These are phyloP conservation scores for Sylvia borin DNA, from an alignment of 2,797 vertebrate genomes.

Conservation along the genomic window DNA sequence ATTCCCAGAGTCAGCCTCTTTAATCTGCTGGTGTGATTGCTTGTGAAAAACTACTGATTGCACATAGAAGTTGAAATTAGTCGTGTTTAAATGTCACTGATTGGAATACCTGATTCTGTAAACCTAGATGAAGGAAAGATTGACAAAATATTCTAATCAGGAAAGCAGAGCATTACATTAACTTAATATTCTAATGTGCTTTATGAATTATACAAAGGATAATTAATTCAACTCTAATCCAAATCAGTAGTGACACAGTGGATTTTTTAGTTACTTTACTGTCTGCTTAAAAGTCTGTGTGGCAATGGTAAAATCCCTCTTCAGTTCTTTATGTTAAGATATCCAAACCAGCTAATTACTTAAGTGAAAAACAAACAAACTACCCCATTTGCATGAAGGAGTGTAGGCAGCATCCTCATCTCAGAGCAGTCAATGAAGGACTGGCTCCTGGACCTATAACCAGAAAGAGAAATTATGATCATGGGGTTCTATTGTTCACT, in stretches of 20 bases:
- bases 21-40: background rate
- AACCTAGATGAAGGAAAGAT: conserved; percentile 14
- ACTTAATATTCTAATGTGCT: conserved; percentile 38
- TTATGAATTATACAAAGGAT: conserved; percentile 58
- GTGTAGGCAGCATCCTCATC: background rate
- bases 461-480: background rate
- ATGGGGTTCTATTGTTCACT: background rate
- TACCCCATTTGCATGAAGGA: background rate
- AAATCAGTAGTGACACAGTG: background rate
- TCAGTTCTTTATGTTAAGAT: background rate
- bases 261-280: background rate
- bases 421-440: background rate
- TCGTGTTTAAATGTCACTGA: conserved; percentile 16
- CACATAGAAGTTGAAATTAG: conserved; percentile 30
- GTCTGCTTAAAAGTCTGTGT: background rate
- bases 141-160: conserved; percentile 60
- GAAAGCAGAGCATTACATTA: conserved; percentile 16
- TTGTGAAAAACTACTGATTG: conserved; percentile 42
- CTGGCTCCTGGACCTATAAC: background rate
- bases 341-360: background rate
- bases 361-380: background rate
- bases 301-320: background rate
- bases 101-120: conserved; percentile 20
- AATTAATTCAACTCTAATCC: conserved; percentile 14
- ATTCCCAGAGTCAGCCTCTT: background rate